Conservation (phyloP, 2,888 invertebrate species). For the Hermaeophaga mercurialis region DNA sequence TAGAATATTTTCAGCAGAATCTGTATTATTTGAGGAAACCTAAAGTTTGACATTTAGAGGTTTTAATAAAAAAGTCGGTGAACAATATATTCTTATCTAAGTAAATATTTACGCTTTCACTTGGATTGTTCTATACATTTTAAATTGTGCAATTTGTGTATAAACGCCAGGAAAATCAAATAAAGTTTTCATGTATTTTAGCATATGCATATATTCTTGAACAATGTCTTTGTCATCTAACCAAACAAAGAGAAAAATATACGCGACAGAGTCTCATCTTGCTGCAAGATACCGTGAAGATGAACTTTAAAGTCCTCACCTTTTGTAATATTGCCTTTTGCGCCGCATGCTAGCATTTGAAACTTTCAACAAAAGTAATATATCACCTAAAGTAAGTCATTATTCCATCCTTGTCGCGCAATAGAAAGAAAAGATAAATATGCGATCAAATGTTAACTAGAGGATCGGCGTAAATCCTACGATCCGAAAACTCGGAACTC, state of each 20-base stretch:
- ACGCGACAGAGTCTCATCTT: neutral
- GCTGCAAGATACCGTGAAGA: neutral
- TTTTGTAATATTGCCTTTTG: conserved; percentile 17
- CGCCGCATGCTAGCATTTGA: conserved; percentile 16
- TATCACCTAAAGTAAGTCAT: conserved; percentile 28
- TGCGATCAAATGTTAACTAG: conserved; percentile 56
- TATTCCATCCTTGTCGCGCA: conserved; percentile 30
- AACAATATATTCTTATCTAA: too few species aligned
- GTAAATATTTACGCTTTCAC: too few species aligned
- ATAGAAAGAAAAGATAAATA: conserved; percentile 31
- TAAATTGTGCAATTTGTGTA: too few species aligned
- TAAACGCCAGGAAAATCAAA: neutral
- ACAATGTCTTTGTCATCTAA: neutral
- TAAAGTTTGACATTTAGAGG: too few species aligned
- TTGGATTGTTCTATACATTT: too few species aligned
- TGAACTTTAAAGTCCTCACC: conserved; percentile 25
- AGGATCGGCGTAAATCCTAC: conserved; percentile 50
- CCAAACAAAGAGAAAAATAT: conserved; percentile 1
- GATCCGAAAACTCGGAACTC: conserved; percentile 45
- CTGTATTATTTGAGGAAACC: too few species aligned
- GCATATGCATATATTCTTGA: neutral
- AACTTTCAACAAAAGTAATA: conserved; percentile 25
- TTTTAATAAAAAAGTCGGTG: too few species aligned
- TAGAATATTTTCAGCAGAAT: too few species aligned
- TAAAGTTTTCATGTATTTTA: neutral